phyloP scores from a whole-genome alignment of 2,888 invertebrate species.

The Eurois occulta region DNA sequence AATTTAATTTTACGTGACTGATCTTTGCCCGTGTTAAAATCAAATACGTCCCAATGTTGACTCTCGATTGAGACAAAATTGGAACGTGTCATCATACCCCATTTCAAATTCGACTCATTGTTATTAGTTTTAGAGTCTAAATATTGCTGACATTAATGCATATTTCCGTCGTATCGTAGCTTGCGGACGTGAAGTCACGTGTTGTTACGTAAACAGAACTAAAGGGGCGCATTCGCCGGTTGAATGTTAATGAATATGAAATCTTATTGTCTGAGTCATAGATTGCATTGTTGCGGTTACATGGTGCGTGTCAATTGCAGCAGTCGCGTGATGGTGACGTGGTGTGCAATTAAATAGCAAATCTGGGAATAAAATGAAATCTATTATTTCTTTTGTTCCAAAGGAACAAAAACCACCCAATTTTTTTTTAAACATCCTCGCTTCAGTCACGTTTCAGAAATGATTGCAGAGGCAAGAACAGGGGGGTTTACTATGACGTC shows the following conservation, averaged over 20 bases:
- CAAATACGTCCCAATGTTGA: constrained; percentile 20
- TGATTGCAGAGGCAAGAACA: no score
- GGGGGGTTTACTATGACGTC: no score
- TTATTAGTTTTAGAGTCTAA: constrained; percentile 33
- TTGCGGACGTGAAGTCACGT: constrained; percentile 66
- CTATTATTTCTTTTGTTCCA: background rate
- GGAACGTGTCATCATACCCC: constrained; percentile 18
- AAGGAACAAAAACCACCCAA: background rate
- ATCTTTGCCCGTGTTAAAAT: constrained; percentile 1
- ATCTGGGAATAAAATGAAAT: constrained; percentile 15
- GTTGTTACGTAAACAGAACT: constrained; percentile 46
- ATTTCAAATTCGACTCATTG: constrained; percentile 43
- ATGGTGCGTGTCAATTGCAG: constrained; percentile 16
- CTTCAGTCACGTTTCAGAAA: background rate
- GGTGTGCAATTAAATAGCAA: constrained; percentile 44
- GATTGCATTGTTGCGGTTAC: constrained; percentile 51
- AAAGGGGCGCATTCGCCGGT: constrained; percentile 52
- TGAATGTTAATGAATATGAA: constrained; percentile 41
- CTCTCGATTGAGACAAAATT: constrained; percentile 46
- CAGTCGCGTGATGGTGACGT: constrained; percentile 59
- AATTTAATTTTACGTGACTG: background rate
- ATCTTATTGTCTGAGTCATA: constrained; percentile 51
- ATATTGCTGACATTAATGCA: constrained; percentile 36
- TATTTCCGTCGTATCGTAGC: constrained; percentile 48
- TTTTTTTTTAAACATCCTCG: background rate